phyloP scores from a whole-genome alignment of 2,888 invertebrate genomes.

The Watsonalla cultraria region DNA sequence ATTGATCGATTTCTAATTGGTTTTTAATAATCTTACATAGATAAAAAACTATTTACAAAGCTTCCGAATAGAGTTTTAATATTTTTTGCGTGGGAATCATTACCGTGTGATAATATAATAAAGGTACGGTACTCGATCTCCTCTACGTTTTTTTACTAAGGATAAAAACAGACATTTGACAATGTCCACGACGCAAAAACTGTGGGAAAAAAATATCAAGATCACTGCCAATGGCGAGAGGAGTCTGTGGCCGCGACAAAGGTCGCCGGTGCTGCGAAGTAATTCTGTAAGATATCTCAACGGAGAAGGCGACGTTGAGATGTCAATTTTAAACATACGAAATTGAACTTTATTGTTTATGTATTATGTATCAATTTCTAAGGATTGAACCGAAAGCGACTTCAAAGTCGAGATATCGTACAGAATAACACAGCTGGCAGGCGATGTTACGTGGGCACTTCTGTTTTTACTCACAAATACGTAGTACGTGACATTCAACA shows the following conservation, averaged over 20 bases:
- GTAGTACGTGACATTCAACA: slow-evolving; percentile 9
- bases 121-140: slow-evolving; percentile 28
- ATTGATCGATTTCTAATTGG: slow-evolving; percentile 32
- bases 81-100: slow-evolving; percentile 37
- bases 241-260: slow-evolving; percentile 43
- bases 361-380: no score
- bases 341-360: no score
- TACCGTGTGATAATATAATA: slow-evolving; percentile 42
- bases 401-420: no score
- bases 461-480: neutral
- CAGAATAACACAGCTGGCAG: neutral
- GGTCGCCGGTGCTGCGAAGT: slow-evolving; percentile 16
- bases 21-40: slow-evolving; percentile 27
- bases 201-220: slow-evolving; percentile 58
- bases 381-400: no score
- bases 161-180: slow-evolving; percentile 42
- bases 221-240: slow-evolving; percentile 62
- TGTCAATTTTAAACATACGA: no score
- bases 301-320: no score
- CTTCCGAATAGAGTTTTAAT: slow-evolving; percentile 35
- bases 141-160: slow-evolving; percentile 39
- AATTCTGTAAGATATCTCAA: no score
- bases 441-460: neutral
- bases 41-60: slow-evolving; percentile 29
- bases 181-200: slow-evolving; percentile 36